Evolutionary conservation across 2,888 invertebrate genomes (phyloP).

Genomic region (Agrochola lychnidis): DNA sequence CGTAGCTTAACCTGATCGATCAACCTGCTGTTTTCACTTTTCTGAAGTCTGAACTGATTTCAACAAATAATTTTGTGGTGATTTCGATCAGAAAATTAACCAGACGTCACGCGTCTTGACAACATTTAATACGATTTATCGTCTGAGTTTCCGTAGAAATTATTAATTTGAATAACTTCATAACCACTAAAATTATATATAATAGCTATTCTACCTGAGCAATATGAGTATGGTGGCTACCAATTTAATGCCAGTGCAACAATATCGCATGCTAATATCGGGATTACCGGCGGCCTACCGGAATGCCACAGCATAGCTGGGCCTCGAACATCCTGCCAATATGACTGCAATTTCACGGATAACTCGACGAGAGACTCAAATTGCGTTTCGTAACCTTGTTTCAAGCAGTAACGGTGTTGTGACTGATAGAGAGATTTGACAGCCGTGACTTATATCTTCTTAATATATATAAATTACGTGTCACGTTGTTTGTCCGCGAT

Average conservation of each 20-base stretch:
- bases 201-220: neutral
- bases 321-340: slow-evolving; percentile 3
- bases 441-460: too few species aligned
- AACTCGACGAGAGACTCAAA: slow-evolving; percentile 18
- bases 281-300: neutral
- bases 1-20: too few species aligned
- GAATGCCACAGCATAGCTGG: slow-evolving; percentile 12
- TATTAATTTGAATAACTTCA: neutral
- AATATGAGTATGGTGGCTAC: neutral
- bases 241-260: neutral
- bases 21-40: too few species aligned
- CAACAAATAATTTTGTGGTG: neutral
- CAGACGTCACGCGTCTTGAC: neutral
- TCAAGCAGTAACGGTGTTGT: too few species aligned
- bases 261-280: slow-evolving; percentile 17
- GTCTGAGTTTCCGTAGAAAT: neutral
- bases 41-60: neutral
- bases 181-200: too few species aligned
- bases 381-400: neutral
- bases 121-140: neutral
- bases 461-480: too few species aligned
- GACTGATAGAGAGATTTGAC: too few species aligned
- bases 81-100: neutral
- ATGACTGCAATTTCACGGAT: slow-evolving; percentile 28
- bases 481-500: too few species aligned